Evolutionary conservation across 2,797 vertebrate species (phyloP).

Genomic region (Sebastes hubbsi): DNA sequence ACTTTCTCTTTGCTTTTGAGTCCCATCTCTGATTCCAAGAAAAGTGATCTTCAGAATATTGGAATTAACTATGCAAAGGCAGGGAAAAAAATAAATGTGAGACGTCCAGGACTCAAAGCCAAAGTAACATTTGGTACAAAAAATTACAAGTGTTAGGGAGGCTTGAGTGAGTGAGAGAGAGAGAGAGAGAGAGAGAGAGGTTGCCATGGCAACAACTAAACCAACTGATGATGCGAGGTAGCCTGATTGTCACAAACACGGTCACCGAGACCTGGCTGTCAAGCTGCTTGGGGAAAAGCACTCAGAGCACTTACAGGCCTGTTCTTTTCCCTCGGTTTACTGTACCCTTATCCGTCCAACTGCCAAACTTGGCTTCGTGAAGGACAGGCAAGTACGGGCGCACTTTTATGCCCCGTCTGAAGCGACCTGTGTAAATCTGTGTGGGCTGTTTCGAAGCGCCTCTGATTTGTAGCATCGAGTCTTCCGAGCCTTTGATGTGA

Average conservation of each 20-base stretch:
- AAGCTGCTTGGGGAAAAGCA: constrained; percentile 71
- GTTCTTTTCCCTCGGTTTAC: constrained; percentile 53
- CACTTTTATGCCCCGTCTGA: constrained; percentile 43
- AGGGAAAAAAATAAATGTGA: constrained; percentile 35
- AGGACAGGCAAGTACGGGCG: constrained; percentile 41
- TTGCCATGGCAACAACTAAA: constrained; percentile 80
- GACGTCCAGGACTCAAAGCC: constrained; percentile 62
- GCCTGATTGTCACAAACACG: constrained; percentile 77
- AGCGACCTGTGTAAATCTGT: constrained; percentile 54
- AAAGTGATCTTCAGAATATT: constrained; percentile 61
- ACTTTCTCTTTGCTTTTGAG: constrained; percentile 13
- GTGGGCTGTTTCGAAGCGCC: constrained; percentile 50
- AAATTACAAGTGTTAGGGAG: constrained; percentile 66
- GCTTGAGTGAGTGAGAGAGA: constrained; percentile 70
- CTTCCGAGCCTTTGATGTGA: constrained; percentile 62
- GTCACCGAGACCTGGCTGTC: constrained; percentile 76
- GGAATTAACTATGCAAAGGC: constrained; percentile 57
- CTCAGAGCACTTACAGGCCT: constrained; percentile 68
- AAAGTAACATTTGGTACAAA: constrained; percentile 74
- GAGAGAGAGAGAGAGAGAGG: too few species aligned
- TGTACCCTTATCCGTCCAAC: constrained; percentile 55
- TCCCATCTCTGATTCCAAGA: constrained; percentile 46
- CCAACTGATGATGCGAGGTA: constrained; percentile 68
- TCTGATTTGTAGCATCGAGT: constrained; percentile 58
- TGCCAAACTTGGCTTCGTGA: constrained; percentile 39